A percentile compares a stretch with the other conserved stretches of the same genome.
These are phyloP conservation scores for Corythoichthys intestinalis DNA, from an alignment of 2,113 vertebrate species.

Conservation along the genomic window DNA sequence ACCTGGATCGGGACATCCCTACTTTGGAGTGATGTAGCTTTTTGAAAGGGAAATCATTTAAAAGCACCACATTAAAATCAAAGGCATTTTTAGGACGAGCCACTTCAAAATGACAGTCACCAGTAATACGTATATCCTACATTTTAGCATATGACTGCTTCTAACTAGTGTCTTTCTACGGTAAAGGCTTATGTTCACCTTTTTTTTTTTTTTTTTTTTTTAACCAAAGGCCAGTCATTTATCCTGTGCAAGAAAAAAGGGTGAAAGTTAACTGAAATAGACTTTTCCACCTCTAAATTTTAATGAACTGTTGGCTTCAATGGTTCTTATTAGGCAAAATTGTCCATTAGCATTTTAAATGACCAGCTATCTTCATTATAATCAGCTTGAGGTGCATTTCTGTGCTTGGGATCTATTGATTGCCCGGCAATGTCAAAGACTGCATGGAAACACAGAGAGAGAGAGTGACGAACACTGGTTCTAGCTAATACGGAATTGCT, in stretches of 20 bases:
- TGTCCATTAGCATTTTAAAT: slow-evolving; percentile 74
- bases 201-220: slow-evolving; percentile 29
- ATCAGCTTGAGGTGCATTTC: slow-evolving; percentile 61
- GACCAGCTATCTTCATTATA: slow-evolving; percentile 70
- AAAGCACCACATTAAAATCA: too few species aligned
- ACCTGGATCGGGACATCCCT: too few species aligned
- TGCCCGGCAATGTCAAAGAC: slow-evolving; percentile 62
- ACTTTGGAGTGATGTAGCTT: too few species aligned
- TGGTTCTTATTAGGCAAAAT: slow-evolving; percentile 72
- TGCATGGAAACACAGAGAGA: slow-evolving; percentile 56
- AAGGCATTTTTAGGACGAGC: background rate
- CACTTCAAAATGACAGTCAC: too few species aligned
- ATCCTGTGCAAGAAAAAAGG: slow-evolving; percentile 24
- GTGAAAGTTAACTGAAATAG: slow-evolving; percentile 66
- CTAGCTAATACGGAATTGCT: slow-evolving; percentile 35
- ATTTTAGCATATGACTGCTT: background rate
- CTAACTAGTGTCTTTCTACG: background rate
- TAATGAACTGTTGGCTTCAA: slow-evolving; percentile 67
- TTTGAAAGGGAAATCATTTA: too few species aligned
- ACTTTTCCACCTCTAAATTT: slow-evolving; percentile 74
- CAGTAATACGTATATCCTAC: too few species aligned
- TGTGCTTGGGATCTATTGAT: slow-evolving; percentile 61
- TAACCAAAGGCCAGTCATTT: slow-evolving; percentile 57
- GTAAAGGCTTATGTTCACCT: background rate
- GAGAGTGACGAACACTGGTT: slow-evolving; percentile 44